A percentile compares a stretch with the other conserved stretches of the same genome.
phyloP scores from a whole-genome alignment of 2,888 invertebrate species.

The Caenorhabditis imperialis region DNA sequence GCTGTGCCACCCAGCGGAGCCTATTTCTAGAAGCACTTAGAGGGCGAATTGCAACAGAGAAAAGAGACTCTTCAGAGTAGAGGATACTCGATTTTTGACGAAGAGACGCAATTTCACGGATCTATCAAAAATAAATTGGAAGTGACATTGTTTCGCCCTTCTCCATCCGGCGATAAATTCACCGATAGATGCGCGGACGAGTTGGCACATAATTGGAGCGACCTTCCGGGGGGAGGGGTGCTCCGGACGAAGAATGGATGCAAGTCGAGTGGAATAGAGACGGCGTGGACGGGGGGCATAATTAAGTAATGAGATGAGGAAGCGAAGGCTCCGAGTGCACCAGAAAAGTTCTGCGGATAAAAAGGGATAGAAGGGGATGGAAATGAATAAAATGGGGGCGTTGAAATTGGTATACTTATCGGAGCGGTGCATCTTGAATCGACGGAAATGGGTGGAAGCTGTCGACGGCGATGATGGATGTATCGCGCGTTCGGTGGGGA shows the following conservation, averaged over 20 bases:
- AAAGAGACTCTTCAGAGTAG: too few species aligned
- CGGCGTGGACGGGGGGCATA: slow-evolving; percentile 54
- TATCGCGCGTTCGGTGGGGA: slow-evolving; percentile 15
- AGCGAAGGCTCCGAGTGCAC: slow-evolving; percentile 5
- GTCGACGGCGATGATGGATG: slow-evolving; percentile 38
- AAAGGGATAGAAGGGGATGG: slow-evolving; percentile 1
- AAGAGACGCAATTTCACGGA: too few species aligned
- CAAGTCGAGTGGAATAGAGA: slow-evolving; percentile 51
- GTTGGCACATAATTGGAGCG: slow-evolving; percentile 49
- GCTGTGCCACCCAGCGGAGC: too few species aligned
- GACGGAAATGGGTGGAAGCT: slow-evolving; percentile 36
- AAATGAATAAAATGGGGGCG: slow-evolving; percentile 11
- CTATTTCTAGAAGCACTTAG: too few species aligned
- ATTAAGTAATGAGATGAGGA: slow-evolving; percentile 61
- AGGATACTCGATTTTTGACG: too few species aligned
- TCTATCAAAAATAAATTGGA: slow-evolving; percentile 54
- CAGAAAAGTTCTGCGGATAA: slow-evolving; percentile 26
- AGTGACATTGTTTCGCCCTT: too few species aligned
- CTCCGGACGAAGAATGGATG: slow-evolving; percentile 32
- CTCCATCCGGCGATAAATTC: slow-evolving; percentile 40
- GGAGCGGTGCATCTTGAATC: slow-evolving; percentile 27
- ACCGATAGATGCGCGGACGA: slow-evolving; percentile 22
- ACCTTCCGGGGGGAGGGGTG: slow-evolving; percentile 31
- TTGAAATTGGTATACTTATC: slow-evolving; percentile 35
- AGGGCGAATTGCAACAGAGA: too few species aligned